Evolutionary conservation across 2,797 vertebrate genomes (phyloP).

Genomic region (Sparidentex hasta): DNA sequence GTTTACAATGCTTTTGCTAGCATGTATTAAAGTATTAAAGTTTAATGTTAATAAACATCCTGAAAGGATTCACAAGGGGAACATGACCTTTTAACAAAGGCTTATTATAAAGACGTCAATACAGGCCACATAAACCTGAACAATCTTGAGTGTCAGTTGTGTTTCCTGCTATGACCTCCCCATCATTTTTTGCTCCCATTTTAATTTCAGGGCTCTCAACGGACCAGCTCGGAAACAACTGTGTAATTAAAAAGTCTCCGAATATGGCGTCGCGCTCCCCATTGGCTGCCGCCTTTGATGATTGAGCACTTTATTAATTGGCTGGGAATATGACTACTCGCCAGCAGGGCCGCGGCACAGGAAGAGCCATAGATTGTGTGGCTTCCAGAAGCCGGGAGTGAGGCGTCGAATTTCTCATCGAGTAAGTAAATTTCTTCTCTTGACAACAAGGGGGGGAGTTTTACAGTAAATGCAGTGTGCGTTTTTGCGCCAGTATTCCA

Average conservation of each 20-base stretch:
- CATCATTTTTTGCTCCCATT: not conserved
- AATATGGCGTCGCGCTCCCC: slow-evolving; percentile 28
- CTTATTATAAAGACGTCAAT: no score
- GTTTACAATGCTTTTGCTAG: no score
- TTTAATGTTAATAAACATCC: no score
- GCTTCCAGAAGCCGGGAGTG: slow-evolving; percentile 11
- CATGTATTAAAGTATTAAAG: no score
- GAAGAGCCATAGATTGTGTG: slow-evolving; percentile 3
- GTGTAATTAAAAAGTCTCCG: slow-evolving; percentile 19
- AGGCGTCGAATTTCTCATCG: not conserved
- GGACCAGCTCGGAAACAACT: slow-evolving; percentile 20
- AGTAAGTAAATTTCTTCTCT: slow-evolving; percentile 32
- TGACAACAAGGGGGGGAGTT: slow-evolving; percentile 15
- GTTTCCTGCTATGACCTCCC: not conserved
- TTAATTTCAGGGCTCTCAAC: slow-evolving; percentile 5
- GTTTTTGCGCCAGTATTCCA: not conserved
- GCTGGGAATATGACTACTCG: slow-evolving; percentile 6
- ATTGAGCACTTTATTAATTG: slow-evolving; percentile 62
- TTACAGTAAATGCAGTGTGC: slow-evolving; percentile 14
- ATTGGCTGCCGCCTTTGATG: slow-evolving; percentile 45
- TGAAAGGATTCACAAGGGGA: no score
- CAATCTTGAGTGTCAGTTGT: not conserved
- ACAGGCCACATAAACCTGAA: not conserved
- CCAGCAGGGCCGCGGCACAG: slow-evolving; percentile 18
- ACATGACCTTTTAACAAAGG: no score